Evolutionary conservation across 1,140 invertebrate species (phyloP).

Genomic region (Orius laevigatus): DNA sequence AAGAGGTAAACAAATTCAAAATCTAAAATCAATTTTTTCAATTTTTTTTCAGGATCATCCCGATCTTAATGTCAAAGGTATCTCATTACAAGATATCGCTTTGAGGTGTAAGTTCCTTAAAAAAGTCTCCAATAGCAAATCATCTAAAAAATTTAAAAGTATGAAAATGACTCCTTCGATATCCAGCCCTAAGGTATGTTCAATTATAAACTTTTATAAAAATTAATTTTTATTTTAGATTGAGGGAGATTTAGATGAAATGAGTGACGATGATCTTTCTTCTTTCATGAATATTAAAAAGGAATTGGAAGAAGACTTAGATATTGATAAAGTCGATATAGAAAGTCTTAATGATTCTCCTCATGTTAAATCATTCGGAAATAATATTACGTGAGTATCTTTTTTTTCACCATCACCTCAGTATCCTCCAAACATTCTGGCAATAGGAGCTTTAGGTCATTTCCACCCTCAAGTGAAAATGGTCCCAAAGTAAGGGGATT

Average conservation of each 20-base stretch:
- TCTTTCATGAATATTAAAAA: constrained; percentile 1
- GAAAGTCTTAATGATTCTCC: constrained; percentile 18
- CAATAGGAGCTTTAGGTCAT: too few relatives aligned
- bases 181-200: constrained; percentile 10
- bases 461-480: too few relatives aligned
- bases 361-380: background rate
- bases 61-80: constrained; percentile 38
- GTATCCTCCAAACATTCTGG: too few relatives aligned
- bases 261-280: background rate
- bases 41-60: constrained; percentile 30
- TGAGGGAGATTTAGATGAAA: constrained; percentile 11
- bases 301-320: constrained; percentile 17
- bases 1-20: constrained; percentile 29
- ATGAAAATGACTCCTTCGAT: constrained; percentile 11
- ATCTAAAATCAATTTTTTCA: background rate
- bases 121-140: constrained; percentile 4
- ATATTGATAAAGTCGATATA: constrained; percentile 18
- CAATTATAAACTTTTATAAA: background rate
- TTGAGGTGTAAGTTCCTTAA: constrained; percentile 15
- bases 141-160: constrained; percentile 9
- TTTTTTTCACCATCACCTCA: background rate
- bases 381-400: too few relatives aligned
- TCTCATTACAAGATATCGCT: constrained; percentile 40
- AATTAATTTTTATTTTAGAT: constrained; percentile 7
- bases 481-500: too few relatives aligned